phyloP scores from a whole-genome alignment of 64 coral and sea anemone genomes.

The Acropora yongei region DNA sequence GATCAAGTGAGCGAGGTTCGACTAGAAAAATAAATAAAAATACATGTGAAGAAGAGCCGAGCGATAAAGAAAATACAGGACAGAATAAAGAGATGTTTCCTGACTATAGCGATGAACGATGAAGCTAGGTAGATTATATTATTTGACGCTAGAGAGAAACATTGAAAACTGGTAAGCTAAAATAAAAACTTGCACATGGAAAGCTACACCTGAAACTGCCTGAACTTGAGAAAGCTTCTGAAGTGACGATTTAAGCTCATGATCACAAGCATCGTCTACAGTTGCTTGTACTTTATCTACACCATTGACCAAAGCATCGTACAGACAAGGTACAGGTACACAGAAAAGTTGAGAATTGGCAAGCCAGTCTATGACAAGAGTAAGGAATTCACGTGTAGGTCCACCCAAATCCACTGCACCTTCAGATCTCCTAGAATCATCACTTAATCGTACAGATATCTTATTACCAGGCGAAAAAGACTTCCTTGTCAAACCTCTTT shows the following conservation, averaged over 20 bases:
- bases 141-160: too few relatives aligned
- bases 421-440: constrained; percentile 68
- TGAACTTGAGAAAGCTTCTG: constrained; percentile 45
- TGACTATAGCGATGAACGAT: too few relatives aligned
- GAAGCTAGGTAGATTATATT: too few relatives aligned
- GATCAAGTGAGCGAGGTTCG: too few relatives aligned
- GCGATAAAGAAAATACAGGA: too few relatives aligned
- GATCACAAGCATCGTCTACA: constrained; percentile 47
- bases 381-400: constrained; percentile 74
- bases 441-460: constrained; percentile 65
- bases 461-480: constrained; percentile 66
- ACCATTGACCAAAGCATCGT: constrained; percentile 73
- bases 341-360: constrained; percentile 66
- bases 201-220: constrained; percentile 29
- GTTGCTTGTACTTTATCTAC: constrained; percentile 21
- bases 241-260: constrained; percentile 33
- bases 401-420: constrained; percentile 72
- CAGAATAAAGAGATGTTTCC: too few relatives aligned
- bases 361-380: constrained; percentile 62
- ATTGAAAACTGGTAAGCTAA: too few relatives aligned
- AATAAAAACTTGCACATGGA: too few relatives aligned
- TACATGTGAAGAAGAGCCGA: too few relatives aligned
- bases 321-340: constrained; percentile 70
- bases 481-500: constrained; percentile 59
- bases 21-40: too few relatives aligned